phyloP scores from a whole-genome alignment of 2,888 invertebrate species.

The Adela reaumurella region DNA sequence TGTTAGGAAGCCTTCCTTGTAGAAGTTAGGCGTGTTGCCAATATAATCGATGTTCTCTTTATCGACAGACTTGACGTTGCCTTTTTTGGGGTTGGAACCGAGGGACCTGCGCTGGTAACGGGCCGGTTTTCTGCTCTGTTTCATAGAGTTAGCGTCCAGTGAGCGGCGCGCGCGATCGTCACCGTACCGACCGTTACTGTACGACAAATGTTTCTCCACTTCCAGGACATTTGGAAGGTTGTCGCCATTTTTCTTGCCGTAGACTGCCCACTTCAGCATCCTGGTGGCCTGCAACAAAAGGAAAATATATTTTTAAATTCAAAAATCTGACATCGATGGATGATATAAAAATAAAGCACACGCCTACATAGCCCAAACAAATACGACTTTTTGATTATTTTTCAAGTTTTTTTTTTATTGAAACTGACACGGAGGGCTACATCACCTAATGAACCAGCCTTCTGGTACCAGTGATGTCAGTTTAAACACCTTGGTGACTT shows the following conservation, averaged over 20 bases:
- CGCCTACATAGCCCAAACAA: too few relatives aligned
- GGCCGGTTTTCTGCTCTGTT: slow-evolving; percentile 44
- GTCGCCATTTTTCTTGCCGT: slow-evolving; percentile 38
- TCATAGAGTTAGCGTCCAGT: slow-evolving; percentile 36
- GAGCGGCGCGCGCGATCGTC: slow-evolving; percentile 29
- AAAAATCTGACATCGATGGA: too few relatives aligned
- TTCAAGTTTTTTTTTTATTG: too few relatives aligned
- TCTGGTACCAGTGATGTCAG: too few relatives aligned
- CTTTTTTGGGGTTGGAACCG: slow-evolving; percentile 33
- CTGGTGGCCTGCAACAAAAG: slow-evolving; percentile 28
- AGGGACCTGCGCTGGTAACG: slow-evolving; percentile 44
- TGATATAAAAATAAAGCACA: too few relatives aligned
- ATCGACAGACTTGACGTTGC: slow-evolving; percentile 28
- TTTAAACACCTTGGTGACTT: too few relatives aligned
- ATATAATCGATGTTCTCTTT: slow-evolving; percentile 50
- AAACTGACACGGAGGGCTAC: too few relatives aligned
- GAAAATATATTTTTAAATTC: too few relatives aligned
- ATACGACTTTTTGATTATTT: too few relatives aligned
- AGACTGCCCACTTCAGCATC: slow-evolving; percentile 64
- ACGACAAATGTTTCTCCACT: slow-evolving; percentile 20
- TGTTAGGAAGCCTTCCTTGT: slow-evolving; percentile 54
- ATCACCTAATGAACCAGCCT: too few relatives aligned
- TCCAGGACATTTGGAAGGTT: slow-evolving; percentile 21
- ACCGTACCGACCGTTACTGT: slow-evolving; percentile 20
- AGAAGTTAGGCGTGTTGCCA: slow-evolving; percentile 58